Percentiles rank a stretch among this genome's conserved stretches.
These are phyloP conservation scores for Amphimedon queenslandica DNA, from an alignment of 37 sponge, comb jelly and placozoan genomes.

Conservation along the genomic window DNA sequence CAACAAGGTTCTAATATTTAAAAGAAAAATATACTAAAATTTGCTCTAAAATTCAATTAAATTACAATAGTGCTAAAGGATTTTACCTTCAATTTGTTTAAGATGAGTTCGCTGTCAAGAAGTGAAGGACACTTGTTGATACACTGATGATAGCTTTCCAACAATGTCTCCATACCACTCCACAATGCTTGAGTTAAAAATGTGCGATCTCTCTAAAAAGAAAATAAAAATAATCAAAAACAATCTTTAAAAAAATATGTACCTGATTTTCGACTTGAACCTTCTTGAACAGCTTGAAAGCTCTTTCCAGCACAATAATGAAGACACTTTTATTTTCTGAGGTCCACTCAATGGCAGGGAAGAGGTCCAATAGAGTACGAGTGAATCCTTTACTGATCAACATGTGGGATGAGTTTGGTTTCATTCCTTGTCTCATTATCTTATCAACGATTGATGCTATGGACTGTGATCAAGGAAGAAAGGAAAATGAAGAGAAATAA, in stretches of 20 bases:
- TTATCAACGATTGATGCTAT: not conserved
- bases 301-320: conserved; percentile 16
- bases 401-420: not conserved
- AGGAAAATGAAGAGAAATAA: not conserved
- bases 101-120: conserved; percentile 28
- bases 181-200: not conserved
- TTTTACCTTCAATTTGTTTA: conserved; percentile 35
- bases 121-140: conserved; percentile 12
- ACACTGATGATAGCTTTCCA: conserved; percentile 17
- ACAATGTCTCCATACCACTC: not conserved
- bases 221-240: too few relatives aligned
- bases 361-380: not conserved
- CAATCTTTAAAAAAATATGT: not conserved
- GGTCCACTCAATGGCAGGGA: conserved; percentile 35
- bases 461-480: not conserved
- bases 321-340: conserved; percentile 21
- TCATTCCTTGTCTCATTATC: not conserved
- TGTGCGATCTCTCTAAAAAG: not conserved
- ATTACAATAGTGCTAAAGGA: too few relatives aligned
- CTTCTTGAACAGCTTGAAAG: conserved; percentile 36
- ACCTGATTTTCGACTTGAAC: conserved; percentile 10
- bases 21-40: not conserved
- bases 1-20: not conserved
- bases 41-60: too few relatives aligned
- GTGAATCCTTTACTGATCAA: conserved; percentile 14